Evolutionary conservation across 2,888 invertebrate species (phyloP).

Genomic region (Chrysotoxum bicinctum): DNA sequence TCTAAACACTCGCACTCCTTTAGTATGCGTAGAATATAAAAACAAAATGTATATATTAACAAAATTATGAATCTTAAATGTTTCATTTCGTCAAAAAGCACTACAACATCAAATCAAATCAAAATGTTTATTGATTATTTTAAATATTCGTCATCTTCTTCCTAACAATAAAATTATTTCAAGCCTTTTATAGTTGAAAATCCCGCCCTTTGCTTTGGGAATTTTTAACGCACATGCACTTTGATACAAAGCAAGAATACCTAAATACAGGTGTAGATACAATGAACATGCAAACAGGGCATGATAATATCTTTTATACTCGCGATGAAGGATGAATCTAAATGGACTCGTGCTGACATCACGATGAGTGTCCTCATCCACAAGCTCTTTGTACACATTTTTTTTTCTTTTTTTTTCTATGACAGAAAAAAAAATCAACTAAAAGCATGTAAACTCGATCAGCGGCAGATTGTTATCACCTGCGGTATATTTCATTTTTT

Average conservation of each 20-base stretch:
- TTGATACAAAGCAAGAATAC: not conserved
- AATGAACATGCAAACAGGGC: not conserved
- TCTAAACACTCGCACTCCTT: too few species aligned
- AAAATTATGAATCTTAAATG: too few species aligned
- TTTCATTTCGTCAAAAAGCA: too few species aligned
- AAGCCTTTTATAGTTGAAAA: not conserved
- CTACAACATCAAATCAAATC: too few species aligned
- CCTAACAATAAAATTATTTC: not conserved
- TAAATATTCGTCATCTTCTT: not conserved
- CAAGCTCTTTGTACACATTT: not conserved
- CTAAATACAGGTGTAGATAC: not conserved
- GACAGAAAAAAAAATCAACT: slow-evolving; percentile 39
- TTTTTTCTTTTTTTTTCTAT: not conserved
- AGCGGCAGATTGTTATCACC: slow-evolving; percentile 70
- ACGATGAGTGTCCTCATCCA: slow-evolving; percentile 40
- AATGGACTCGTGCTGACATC: slow-evolving; percentile 37
- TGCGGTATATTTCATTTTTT: slow-evolving; percentile 32
- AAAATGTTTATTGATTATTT: not conserved
- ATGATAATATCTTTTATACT: slow-evolving; percentile 15
- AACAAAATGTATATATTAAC: too few species aligned
- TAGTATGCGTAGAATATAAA: too few species aligned
- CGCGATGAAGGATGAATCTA: slow-evolving; percentile 19
- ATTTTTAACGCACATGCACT: slow-evolving; percentile 4
- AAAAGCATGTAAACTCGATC: slow-evolving; percentile 68
- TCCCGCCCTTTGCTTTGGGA: not conserved